Base-by-base conservation (phyloP, 1,140 invertebrate genomes). In the Sweltsa coloradensis region DNA sequence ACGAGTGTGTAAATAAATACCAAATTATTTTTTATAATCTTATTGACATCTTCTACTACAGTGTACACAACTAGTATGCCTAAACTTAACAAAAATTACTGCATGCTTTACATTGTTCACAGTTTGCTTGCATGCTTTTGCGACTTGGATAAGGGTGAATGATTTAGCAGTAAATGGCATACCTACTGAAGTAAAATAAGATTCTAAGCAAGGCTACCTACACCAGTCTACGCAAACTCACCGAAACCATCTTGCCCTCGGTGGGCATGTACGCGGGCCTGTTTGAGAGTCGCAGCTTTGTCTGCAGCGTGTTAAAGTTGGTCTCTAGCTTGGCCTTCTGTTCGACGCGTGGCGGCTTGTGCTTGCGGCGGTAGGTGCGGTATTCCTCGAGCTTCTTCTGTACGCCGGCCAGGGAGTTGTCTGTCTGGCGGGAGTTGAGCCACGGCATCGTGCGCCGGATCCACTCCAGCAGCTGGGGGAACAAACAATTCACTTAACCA, bases 311-410 rank as follows among this genome's bases (percentile, higher is more conserved):
- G 70, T 98, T 98, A 74, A 98, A 98, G 69, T 96, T 97, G 51
- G 94, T 97, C 73, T 98, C 95, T 54, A 98, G 75, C 66, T 92
- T 91, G 53, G 91, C 96, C 66, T 98, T 98, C 68, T 98, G 94
- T 68, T 97, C 94, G 34, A 98, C 90, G 63, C 95, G 90, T 51
- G 95, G 95, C 40, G 95, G 95, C 75, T 99, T 99, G 67, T 98
- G 92, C 67, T 93, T 91, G 61, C 94, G 85, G 56, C 93, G 78
- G 73, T 99, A 99, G 58, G 93, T 95, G 61, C 95, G 84, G 67
- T 98, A 99, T 64, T 98, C 95, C 64, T 98, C 93, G 45, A 99
- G 71, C 68, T 97, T 98, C 71, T 93, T 92, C 63, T 96, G 93
- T 57, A 94, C 93, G 21, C 92, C 92, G 34, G 88, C 86, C 53